Evolutionary conservation across 2,113 vertebrate species (phyloP), one percentile per base, ranked within the genome.

Genomic region (Alexandromys fortis): DNA sequence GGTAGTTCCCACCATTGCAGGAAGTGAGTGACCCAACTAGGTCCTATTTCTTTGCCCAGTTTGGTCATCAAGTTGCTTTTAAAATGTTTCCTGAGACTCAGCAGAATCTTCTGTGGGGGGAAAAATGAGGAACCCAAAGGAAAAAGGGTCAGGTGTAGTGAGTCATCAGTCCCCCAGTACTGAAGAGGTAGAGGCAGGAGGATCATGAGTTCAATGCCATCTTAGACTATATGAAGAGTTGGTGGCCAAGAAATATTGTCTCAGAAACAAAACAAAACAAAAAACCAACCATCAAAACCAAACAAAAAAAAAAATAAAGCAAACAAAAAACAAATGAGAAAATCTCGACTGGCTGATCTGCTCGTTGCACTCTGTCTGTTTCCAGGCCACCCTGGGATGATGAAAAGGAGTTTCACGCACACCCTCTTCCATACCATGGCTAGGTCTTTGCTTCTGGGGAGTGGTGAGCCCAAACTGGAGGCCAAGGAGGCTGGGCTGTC

Each of bases 381-480:
- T 94, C 88, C 19, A 89, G 93, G 30, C 9, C 35, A 68, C 55
- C 87, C 24, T 3, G 0, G 38, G 24, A n/a, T 17, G 7, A 42
- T 49, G 0, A 28, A 89, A 82, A 10, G 35, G 86, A 90, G 96
- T 94, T 85, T 94, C 90, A 61, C 76, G 63, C 0, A 13, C 63
- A 4, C 65, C 67, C 67, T 13, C 61, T 7, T 12, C 45, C 97
- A 91, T 96, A 99, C 99, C 99, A 98, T 98, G 49, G 97, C 89
- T 2, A 97, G 89, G 3, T 99, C 99, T 98, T 99, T 99, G 77
- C 72, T 45, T 97, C 98, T 98, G n/a, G 98, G 97, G 5, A 98
- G 98, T 0, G 98, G 97, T 0, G 98, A 92, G 97, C 99, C 99
- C 21, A 98, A 97, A 75, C 99, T 98, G 13, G 99, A 99, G 81